Evolutionary conservation across 2,797 vertebrate genomes (phyloP), one percentile per base, ranked within the genome.

Genomic region (Champsocephalus esox): DNA sequence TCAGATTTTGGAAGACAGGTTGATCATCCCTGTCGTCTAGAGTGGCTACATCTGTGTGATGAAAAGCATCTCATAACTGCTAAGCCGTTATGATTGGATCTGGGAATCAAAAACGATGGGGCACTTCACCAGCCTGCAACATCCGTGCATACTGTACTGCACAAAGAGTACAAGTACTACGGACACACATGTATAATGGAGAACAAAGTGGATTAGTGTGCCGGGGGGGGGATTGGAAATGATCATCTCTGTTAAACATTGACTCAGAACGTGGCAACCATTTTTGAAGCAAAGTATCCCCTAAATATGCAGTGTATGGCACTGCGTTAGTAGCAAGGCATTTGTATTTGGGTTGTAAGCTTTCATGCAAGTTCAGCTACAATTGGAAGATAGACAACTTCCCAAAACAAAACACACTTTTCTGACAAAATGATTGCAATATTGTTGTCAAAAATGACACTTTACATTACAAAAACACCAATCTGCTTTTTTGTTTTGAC

Each of bases 31-130:
- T 52, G 54, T 72, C 49, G 70, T 77, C 60, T 21, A 75, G 84
- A 92, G 84, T 80, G 86, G 80, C 62, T 79, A 81, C 92, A 93
- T 94, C 91, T 93, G 92, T 88, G 83, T 81, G 82, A 87, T 89
- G 84, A 89, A 83, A 38, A 75, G 72, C 70, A 80, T 87, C 87
- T 86, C 81, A 77, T 87, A 77, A 85, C 79, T 66, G 70, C 67
- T 92, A 88, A 93, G 83, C 90, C 81, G 75, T 66, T 68, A 45
- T 91, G 92, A 95, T 92, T 92, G 90, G 92, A 94, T 92, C 69
- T 63, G 32, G 41, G 70, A 73, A 75, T 76, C 52, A 82, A 75
- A 79, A 67, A 63, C 44, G 49, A 63, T 45, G 73, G 34, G 38
- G 80, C 73, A 85, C 59, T 82, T 89, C 21, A 82, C 72, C 54